Evolutionary conservation across 1,140 invertebrate species (phyloP).

Genomic region (Diplogasteroides magnus): DNA sequence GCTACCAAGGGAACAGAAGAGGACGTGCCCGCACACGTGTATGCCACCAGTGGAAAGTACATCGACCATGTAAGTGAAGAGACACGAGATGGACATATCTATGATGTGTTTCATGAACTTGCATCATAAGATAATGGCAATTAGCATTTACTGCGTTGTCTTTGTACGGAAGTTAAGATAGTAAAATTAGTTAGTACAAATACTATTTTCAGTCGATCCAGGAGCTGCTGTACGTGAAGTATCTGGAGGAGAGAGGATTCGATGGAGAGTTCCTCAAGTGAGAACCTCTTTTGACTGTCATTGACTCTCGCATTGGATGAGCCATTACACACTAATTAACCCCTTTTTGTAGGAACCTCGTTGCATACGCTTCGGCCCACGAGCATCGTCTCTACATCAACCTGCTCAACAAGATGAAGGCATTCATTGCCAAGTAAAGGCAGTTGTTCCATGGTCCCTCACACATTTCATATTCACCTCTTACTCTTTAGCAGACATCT

Average conservation of each 20-base stretch:
- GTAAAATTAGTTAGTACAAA: too few relatives aligned
- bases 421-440: conserved; percentile 40
- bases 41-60: conserved; percentile 51
- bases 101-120: background rate
- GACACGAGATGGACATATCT: too few relatives aligned
- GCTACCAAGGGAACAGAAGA: conserved; percentile 42
- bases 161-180: too few relatives aligned
- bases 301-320: conserved; percentile 12
- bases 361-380: conserved; percentile 42
- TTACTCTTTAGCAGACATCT: too few relatives aligned
- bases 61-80: conserved; percentile 45
- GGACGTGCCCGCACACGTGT: conserved; percentile 43
- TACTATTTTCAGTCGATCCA: conserved; percentile 44
- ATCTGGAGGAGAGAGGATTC: conserved; percentile 53
- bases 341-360: conserved; percentile 18
- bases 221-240: conserved; percentile 52
- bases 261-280: conserved; percentile 45
- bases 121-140: background rate
- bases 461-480: too few relatives aligned
- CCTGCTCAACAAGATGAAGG: conserved; percentile 44
- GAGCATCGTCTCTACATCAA: conserved; percentile 47
- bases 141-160: background rate
- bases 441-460: too few relatives aligned
- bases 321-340: conserved; percentile 20
- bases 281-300: conserved; percentile 9